phyloP scores from a whole-genome alignment of 2,888 invertebrate species.

The Corbicula japonica region DNA sequence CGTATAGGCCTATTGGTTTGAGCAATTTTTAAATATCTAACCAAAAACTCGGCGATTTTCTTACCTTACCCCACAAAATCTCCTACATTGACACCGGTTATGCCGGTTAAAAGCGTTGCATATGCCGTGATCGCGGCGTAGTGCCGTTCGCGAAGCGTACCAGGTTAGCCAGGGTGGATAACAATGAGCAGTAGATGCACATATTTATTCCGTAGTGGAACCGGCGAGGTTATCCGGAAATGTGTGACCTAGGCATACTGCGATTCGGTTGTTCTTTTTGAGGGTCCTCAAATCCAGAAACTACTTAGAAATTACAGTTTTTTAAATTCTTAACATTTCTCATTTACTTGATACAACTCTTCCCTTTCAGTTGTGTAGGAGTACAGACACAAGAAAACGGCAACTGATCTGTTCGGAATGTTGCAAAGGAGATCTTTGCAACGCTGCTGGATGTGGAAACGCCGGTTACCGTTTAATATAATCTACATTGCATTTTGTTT shows the following conservation, averaged over 20 bases:
- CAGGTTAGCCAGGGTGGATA: too few relatives aligned
- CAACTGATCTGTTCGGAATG: conserved; percentile 22
- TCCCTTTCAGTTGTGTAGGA: not conserved
- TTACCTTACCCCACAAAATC: too few relatives aligned
- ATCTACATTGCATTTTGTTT: not conserved
- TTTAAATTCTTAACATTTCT: not conserved
- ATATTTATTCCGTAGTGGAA: too few relatives aligned
- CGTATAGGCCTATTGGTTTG: too few relatives aligned
- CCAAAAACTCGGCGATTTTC: too few relatives aligned
- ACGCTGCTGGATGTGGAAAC: conserved; percentile 30
- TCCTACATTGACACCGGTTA: too few relatives aligned
- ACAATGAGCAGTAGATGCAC: too few relatives aligned
- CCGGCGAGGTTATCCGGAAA: not conserved
- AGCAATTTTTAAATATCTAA: too few relatives aligned
- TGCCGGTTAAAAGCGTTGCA: too few relatives aligned
- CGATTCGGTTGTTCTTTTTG: not conserved
- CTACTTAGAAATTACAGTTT: not conserved
- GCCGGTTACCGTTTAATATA: not conserved
- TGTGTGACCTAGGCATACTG: not conserved
- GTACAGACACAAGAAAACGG: not conserved
- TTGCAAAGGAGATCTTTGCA: conserved; percentile 31
- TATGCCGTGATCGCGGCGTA: too few relatives aligned
- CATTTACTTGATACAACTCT: not conserved
- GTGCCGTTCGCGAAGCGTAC: too few relatives aligned
- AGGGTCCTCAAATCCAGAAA: not conserved